A percentile compares a stretch with the other conserved stretches of the same genome.
phyloP scores from a whole-genome alignment of 2,888 invertebrate genomes.

The Balanococcus diminutus region DNA sequence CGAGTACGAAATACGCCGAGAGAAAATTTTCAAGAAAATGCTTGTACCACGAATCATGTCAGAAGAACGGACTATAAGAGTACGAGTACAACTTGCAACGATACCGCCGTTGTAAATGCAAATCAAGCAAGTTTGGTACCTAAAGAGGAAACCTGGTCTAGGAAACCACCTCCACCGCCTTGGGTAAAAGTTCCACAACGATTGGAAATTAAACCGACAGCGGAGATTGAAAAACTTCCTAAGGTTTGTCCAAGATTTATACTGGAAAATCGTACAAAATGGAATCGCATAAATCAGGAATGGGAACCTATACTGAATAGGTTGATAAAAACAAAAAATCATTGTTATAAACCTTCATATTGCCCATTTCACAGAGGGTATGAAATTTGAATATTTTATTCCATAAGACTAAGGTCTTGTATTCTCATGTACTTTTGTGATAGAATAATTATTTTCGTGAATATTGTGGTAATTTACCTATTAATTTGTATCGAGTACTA shows the following conservation, averaged over 20 bases:
- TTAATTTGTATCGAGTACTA: no score
- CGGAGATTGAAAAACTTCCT: neutral
- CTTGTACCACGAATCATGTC: neutral
- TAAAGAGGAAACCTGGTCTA: neutral
- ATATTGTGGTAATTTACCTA: no score
- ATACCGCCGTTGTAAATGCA: neutral
- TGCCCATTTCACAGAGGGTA: slow-evolving; percentile 2
- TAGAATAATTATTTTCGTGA: no score
- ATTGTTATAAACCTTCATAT: neutral
- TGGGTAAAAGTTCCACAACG: neutral
- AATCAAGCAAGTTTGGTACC: neutral
- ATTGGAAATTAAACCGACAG: neutral
- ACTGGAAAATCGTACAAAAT: neutral
- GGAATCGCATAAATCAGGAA: slow-evolving; percentile 14
- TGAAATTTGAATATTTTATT: neutral
- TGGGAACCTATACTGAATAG: slow-evolving; percentile 24
- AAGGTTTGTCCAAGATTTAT: slow-evolving; percentile 15
- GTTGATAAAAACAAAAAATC: neutral
- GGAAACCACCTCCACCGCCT: neutral
- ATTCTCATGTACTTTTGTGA: no score
- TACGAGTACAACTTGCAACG: neutral
- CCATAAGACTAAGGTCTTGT: no score
- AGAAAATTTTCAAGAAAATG: neutral
- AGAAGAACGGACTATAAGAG: neutral
- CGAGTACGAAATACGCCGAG: neutral